Base-by-base conservation (phyloP, 2,113 vertebrate species). In the Chionis minor region DNA sequence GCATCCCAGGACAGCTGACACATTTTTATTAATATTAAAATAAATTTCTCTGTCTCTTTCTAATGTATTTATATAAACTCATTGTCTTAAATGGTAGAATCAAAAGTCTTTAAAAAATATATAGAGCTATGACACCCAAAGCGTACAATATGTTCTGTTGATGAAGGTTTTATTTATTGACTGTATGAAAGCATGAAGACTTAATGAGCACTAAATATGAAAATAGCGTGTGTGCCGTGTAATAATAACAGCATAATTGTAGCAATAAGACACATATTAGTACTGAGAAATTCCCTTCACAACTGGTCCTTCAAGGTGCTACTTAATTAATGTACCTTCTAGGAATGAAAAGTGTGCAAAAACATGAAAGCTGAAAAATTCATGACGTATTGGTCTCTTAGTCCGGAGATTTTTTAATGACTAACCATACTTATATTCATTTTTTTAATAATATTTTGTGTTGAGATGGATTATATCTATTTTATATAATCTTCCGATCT, bases 381-480 rank as follows among this genome's bases (percentile, higher is more conserved):
- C 12, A 23, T 1, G 0, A 27, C 4, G 71, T 71, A 26, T 3
- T 55, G 13, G 44, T 44, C 12, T 23, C 42, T 58, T 70, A 55
- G 4, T 70, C 23, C 32, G 81, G 21, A 67, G 17, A 28, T 5
- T 18, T 42, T 92, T 71, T 22, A 58, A 27, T 72, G 12, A 45
- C 6, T 51, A 63, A 5, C 1, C 2, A 49, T 63, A 47, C 1
- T 3, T 35, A 15, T 16, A 58, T 9, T 45, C 4, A 10, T 55
- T 88, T 56, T 21, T 4, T 4, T 2, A 26, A 22, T 51, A 44
- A 17, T 23, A 33, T 3, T 72, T 51, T 61, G 1, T 3, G 44
- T 87, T 78, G 6, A 73, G 6, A 28, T 62, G 2, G 8, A 58
- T 61, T 85, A 22, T 4, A 9, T 66, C 12, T 66, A 9, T 56